A percentile compares a stretch with the other conserved stretches of the same genome.
These are phyloP conservation scores for Urocolius indicus DNA, from an alignment of 2,113 vertebrate genomes.

Conservation along the genomic window DNA sequence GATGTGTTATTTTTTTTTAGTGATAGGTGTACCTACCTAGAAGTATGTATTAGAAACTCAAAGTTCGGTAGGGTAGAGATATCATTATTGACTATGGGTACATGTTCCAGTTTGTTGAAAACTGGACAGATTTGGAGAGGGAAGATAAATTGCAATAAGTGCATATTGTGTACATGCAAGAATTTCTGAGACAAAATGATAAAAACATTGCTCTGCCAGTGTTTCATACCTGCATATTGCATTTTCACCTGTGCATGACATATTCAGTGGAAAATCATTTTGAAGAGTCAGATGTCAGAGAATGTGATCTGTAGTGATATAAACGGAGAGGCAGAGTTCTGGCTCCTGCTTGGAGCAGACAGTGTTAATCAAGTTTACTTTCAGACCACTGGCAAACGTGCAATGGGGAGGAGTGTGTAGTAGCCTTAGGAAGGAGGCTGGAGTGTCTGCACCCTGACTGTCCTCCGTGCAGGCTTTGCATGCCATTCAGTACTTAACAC, in stretches of 20 bases:
- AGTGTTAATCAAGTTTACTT: neutral
- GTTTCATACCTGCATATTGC: neutral
- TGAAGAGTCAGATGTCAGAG: neutral
- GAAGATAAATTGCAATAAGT: neutral
- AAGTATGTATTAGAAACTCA: neutral
- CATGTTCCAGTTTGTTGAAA: neutral
- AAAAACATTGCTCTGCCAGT: neutral
- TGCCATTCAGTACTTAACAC: fast-evolving
- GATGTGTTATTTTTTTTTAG: neutral
- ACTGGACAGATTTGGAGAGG: neutral
- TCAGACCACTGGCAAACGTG: neutral
- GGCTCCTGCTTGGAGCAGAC: neutral
- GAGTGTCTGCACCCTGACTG: neutral
- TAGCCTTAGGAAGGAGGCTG: neutral
- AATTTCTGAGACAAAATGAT: neutral
- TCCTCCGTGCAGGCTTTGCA: neutral
- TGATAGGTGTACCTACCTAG: neutral
- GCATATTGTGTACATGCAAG: neutral
- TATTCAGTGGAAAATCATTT: neutral
- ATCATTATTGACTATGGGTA: neutral
- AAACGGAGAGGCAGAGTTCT: neutral
- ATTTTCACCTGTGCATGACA: neutral
- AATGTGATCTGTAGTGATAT: neutral
- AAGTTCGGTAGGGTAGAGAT: neutral
- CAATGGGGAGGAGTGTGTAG: neutral